Base-by-base conservation (phyloP, 2,113 vertebrate genomes). In the Daboia siamensis region DNA sequence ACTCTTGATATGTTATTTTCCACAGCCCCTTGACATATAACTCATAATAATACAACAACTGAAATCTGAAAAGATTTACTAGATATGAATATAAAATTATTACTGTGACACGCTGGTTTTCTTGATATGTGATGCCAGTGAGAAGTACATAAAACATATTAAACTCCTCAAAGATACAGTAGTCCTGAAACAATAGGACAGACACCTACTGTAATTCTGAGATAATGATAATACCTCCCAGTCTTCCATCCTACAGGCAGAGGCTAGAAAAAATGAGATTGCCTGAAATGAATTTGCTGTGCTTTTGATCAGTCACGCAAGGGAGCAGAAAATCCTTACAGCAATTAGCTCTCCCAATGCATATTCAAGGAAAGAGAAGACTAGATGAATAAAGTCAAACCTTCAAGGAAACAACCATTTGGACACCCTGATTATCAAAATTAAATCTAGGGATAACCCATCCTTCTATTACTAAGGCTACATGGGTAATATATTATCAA, bases 271-370 rank as follows among this genome's bases (percentile, higher is more conserved):
- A 97, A 97, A 98, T 97, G 97, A 97, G 97, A 97, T 97, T 94
- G 97, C 97, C 97, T 98, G 97, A 97, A 97, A 97, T 97, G 97
- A 98, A 98, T 96, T 97, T 96, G 95, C 96, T 96, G 80, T 0
- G 95, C 96, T 97, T 97, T 98, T 98, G 98, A 98, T 98, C 98
- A 98, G 96, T 98, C 97, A 98, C 98, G 98, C 98, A 98, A 94
- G 97, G 29, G 94, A 97, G 96, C 94, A 97, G 96, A 96, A 97
- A 98, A 98, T 98, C 97, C 97, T 97, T 94, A 97, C 95, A 97
- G 96, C 97, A 98, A 98, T 98, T 98, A 98, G 96, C 97, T 97
- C 96, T 96, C 96, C 55, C 94, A 87, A 96, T 97, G 97, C 97
- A 98, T 97, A 98, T 96, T 98, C 96, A 93, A 96, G 97, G 97